Evolutionary conservation across 2,113 vertebrate genomes (phyloP).

Genomic region (Cettia cetti): DNA sequence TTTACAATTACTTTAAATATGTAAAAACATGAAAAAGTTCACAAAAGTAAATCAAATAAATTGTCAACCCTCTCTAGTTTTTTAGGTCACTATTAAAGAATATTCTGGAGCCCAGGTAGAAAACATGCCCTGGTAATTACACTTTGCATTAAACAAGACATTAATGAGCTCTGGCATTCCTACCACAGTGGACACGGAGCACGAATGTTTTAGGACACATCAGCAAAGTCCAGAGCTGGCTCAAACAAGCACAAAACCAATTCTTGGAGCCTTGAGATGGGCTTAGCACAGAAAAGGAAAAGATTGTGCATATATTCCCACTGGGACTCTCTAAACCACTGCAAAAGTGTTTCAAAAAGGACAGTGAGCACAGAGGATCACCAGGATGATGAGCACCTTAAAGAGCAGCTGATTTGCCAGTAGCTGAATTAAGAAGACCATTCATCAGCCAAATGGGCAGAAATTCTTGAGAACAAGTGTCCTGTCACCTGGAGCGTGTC

Average conservation of each 20-base stretch:
- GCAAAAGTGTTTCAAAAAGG: not conserved
- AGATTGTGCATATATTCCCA: not conserved
- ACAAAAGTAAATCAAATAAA: not conserved
- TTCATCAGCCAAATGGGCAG: not conserved
- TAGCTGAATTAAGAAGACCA: not conserved
- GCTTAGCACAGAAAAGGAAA: not conserved
- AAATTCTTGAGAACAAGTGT: not conserved
- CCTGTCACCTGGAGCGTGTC: not conserved
- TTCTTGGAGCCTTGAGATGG: not conserved
- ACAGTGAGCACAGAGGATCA: not conserved
- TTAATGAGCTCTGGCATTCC: not conserved
- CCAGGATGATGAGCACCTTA: not conserved
- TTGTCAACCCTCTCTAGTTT: not conserved
- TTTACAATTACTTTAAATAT: not conserved
- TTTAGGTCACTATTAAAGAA: not conserved
- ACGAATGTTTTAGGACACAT: not conserved
- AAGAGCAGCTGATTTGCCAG: not conserved
- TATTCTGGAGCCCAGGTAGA: not conserved
- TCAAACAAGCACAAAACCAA: not conserved
- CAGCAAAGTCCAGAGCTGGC: not conserved
- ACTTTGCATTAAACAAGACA: not conserved
- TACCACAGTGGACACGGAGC: not conserved
- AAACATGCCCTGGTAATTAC: not conserved
- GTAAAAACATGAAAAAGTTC: not conserved
- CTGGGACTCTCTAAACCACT: not conserved